Conservation (phyloP, 2,888 invertebrate species). For the Zaprionus bogoriensis region DNA sequence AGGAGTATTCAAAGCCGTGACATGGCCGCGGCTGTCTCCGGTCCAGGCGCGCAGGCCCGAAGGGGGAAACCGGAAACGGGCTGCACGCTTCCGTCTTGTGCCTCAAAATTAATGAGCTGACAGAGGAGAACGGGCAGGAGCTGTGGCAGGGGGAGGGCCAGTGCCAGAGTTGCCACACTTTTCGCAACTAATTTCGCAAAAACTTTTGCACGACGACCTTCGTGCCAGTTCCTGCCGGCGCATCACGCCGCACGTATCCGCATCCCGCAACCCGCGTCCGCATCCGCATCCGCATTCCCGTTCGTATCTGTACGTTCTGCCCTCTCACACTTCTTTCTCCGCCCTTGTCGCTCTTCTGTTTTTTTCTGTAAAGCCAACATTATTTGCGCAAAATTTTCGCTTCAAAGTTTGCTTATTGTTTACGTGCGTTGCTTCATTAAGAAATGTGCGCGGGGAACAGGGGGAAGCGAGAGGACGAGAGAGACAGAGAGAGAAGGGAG, state of each 20-base stretch:
- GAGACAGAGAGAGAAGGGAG: background rate
- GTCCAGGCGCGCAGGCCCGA: conserved; percentile 10
- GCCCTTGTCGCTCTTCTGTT: background rate
- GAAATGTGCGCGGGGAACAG: conserved; percentile 38
- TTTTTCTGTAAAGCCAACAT: conserved; percentile 54
- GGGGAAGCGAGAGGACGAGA: background rate
- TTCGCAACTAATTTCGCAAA: conserved; percentile 72
- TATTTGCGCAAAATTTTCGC: conserved; percentile 76
- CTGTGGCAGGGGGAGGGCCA: background rate
- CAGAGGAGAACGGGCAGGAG: conserved; percentile 19
- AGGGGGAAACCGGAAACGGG: conserved; percentile 69
- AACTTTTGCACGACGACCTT: conserved; percentile 72
- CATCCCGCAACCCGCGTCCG: conserved; percentile 63
- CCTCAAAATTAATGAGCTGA: conserved; percentile 77
- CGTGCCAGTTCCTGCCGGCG: conserved; percentile 69
- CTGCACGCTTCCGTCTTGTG: conserved; percentile 79
- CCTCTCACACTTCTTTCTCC: background rate
- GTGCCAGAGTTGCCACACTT: conserved; percentile 71
- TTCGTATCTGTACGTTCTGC: conserved; percentile 19
- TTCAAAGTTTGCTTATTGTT: conserved; percentile 76
- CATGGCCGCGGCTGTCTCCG: conserved; percentile 60
- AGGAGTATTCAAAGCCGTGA: conserved; percentile 50
- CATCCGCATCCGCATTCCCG: conserved; percentile 24
- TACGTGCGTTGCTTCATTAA: conserved; percentile 76
- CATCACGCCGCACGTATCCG: conserved; percentile 74